Evolutionary conservation across 2,797 vertebrate genomes (phyloP).

Genomic region (Gouania willdenowi): DNA sequence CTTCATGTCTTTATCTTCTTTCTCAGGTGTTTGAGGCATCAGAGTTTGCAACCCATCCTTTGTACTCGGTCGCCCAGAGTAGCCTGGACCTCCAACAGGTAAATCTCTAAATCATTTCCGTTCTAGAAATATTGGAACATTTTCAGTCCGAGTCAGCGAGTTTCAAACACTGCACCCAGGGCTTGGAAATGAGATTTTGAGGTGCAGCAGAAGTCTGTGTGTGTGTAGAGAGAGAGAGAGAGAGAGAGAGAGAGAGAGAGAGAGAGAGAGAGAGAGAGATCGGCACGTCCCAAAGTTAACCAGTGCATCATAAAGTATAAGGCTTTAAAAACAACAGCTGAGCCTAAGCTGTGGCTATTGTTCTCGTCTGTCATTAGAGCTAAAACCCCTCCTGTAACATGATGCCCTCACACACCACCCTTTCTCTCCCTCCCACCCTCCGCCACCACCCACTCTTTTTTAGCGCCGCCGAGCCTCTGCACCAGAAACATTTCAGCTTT

Average conservation of each 20-base stretch:
- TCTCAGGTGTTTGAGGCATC: slow-evolving; percentile 67
- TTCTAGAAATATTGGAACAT: slow-evolving; percentile 1
- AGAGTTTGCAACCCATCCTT: slow-evolving; percentile 67
- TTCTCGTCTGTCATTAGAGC: slow-evolving; percentile 62
- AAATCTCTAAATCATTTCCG: slow-evolving; percentile 5
- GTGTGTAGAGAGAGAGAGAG: slow-evolving; percentile 19
- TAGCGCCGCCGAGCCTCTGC: slow-evolving; percentile 38
- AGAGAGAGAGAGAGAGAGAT: slow-evolving; percentile 29
- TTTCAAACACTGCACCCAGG: too few species aligned
- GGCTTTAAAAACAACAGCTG: slow-evolving; percentile 73
- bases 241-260: slow-evolving; percentile 21
- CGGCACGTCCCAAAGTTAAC: slow-evolving; percentile 59
- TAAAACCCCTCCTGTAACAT: slow-evolving; percentile 57
- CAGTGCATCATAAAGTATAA: slow-evolving; percentile 57
- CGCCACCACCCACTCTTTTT: slow-evolving; percentile 38
- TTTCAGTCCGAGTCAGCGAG: slow-evolving; percentile 1
- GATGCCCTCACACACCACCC: slow-evolving; percentile 43
- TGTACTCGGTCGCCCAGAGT: slow-evolving; percentile 69
- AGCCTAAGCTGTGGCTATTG: slow-evolving; percentile 70
- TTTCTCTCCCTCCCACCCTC: too few species aligned
- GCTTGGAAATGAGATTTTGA: too few species aligned
- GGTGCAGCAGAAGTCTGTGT: slow-evolving; percentile 8
- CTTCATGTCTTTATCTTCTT: slow-evolving; percentile 11
- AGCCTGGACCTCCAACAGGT: slow-evolving; percentile 75
- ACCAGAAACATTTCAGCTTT: slow-evolving; percentile 45